Evolutionary conservation across 1,140 invertebrate species (phyloP).

Genomic region (Aculops lycopersici): DNA sequence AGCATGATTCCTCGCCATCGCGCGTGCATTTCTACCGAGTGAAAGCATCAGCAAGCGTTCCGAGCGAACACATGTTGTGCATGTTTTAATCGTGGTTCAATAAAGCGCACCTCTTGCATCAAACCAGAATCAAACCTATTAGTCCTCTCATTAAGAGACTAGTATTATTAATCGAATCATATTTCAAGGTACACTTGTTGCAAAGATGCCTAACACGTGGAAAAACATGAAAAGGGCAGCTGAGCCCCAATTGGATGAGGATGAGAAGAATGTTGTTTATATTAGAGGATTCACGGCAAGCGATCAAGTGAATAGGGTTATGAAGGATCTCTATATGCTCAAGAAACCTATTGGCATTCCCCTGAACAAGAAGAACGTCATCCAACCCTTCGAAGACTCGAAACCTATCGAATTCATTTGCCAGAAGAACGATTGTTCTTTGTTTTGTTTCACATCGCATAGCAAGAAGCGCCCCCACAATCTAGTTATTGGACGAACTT

Average conservation of each 20-base stretch:
- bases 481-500: constrained; percentile 48
- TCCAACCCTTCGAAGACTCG: constrained; percentile 51
- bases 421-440: constrained; percentile 46
- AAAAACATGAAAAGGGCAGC: not conserved
- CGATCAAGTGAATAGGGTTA: constrained; percentile 29
- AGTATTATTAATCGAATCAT: too few species aligned
- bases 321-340: constrained; percentile 38
- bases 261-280: constrained; percentile 47
- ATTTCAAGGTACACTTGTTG: too few species aligned
- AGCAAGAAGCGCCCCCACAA: constrained; percentile 82
- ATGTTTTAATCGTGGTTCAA: not conserved
- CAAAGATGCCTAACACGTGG: not conserved
- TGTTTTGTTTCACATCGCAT: constrained; percentile 64
- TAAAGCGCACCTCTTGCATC: too few species aligned
- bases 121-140: too few species aligned
- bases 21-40: too few species aligned
- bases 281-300: constrained; percentile 53
- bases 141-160: too few species aligned
- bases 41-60: not conserved
- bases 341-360: constrained; percentile 8
- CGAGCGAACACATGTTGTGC: not conserved
- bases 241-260: constrained; percentile 61
- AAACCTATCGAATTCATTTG: constrained; percentile 41
- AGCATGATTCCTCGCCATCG: too few species aligned
- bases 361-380: constrained; percentile 30